These are phyloP conservation scores for Monopis laevigella DNA, from an alignment of 2,888 invertebrate species.

Conservation along the genomic window DNA sequence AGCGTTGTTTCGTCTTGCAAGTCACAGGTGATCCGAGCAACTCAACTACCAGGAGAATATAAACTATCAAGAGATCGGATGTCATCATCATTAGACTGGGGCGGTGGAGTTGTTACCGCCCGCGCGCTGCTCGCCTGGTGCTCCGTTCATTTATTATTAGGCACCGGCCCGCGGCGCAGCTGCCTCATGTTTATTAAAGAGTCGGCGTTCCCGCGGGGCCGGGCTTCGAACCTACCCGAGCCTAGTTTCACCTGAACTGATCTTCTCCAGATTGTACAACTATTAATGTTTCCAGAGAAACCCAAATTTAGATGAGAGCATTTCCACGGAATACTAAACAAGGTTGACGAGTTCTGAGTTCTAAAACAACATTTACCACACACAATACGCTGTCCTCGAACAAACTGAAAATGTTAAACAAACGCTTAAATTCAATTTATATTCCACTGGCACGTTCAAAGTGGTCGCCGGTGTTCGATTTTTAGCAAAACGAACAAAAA, in stretches of 20 bases:
- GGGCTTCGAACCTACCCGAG: slow-evolving; percentile 25
- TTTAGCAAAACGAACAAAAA: slow-evolving; percentile 12
- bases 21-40: slow-evolving; percentile 32
- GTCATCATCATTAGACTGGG: slow-evolving; percentile 1
- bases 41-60: slow-evolving; percentile 29
- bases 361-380: neutral
- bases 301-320: too few species aligned
- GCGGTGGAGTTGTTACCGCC: neutral
- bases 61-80: slow-evolving; percentile 19
- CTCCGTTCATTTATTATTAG: slow-evolving; percentile 43
- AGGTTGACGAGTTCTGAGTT: too few species aligned
- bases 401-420: slow-evolving; percentile 33
- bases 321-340: too few species aligned
- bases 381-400: neutral
- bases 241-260: slow-evolving; percentile 33
- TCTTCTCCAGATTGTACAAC: slow-evolving; percentile 12
- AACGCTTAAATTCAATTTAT: slow-evolving; percentile 41
- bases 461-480: slow-evolving; percentile 10
- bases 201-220: slow-evolving; percentile 13
- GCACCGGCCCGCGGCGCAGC: slow-evolving; percentile 26
- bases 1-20: too few species aligned
- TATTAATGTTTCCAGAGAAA: too few species aligned
- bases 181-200: slow-evolving; percentile 45
- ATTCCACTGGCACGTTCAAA: slow-evolving; percentile 7
- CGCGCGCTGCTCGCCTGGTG: slow-evolving; percentile 23